These are phyloP conservation scores for Melitaea cinxia DNA, from an alignment of 1,140 invertebrate genomes.

Conservation along the genomic window DNA sequence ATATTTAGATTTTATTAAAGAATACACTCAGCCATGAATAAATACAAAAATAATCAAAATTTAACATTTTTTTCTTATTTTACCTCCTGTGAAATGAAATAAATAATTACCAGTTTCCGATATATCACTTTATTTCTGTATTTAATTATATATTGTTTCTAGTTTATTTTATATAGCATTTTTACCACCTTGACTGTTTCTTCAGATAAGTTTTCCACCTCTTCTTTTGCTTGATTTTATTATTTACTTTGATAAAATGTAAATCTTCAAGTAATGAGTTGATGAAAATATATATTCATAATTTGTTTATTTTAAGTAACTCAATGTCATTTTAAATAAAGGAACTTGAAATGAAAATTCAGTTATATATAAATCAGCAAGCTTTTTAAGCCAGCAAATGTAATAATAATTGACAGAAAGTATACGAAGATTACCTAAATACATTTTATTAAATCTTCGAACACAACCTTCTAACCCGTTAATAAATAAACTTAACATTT, in stretches of 20 bases:
- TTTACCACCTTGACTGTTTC: not conserved
- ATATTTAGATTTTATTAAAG: slow-evolving; percentile 80
- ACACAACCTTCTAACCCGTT: not conserved
- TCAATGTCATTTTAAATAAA: too few relatives aligned
- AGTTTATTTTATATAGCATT: not conserved
- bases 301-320: too few relatives aligned
- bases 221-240: too few relatives aligned
- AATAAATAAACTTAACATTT: slow-evolving; percentile 9
- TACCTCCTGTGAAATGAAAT: not conserved
- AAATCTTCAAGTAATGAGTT: too few relatives aligned
- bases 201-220: too few relatives aligned
- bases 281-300: too few relatives aligned
- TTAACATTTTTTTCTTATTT: not conserved
- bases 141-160: too few relatives aligned
- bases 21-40: slow-evolving; percentile 38
- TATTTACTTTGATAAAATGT: too few relatives aligned
- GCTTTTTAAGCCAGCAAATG: too few relatives aligned
- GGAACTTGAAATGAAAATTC: too few relatives aligned
- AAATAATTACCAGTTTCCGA: not conserved
- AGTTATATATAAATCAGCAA: too few relatives aligned
- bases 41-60: slow-evolving; percentile 23
- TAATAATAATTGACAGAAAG: too few relatives aligned
- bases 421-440: not conserved
- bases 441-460: not conserved
- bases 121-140: not conserved